These are phyloP conservation scores for Meloidogyne hapla DNA, from an alignment of 1,140 invertebrate genomes.

Conservation along the genomic window DNA sequence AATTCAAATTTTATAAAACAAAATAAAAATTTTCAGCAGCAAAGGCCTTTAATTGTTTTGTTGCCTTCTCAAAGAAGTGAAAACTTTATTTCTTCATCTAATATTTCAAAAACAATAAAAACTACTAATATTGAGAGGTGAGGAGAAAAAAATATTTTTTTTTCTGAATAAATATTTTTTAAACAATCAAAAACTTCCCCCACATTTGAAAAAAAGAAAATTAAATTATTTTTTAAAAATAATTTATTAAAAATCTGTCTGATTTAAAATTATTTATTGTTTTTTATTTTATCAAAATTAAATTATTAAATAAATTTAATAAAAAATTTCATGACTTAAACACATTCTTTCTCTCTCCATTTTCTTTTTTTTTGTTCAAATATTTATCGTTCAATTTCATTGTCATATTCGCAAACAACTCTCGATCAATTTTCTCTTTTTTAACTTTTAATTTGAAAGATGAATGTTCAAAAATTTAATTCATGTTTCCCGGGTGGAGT, in stretches of 20 bases:
- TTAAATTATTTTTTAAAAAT: too few relatives aligned
- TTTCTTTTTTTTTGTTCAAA: background rate
- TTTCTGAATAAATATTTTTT: too few relatives aligned
- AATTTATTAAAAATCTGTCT: too few relatives aligned
- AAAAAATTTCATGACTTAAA: too few relatives aligned
- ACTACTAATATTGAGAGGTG: background rate
- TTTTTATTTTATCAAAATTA: too few relatives aligned
- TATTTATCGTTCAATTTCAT: conserved; percentile 2
- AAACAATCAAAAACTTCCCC: too few relatives aligned
- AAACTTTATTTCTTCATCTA: background rate
- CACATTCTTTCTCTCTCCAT: background rate
- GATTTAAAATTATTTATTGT: too few relatives aligned
- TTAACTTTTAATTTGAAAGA: background rate
- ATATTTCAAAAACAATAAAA: background rate
- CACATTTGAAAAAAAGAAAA: too few relatives aligned
- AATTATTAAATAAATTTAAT: too few relatives aligned
- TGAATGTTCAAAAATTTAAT: background rate
- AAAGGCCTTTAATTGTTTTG: background rate
- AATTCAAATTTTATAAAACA: too few relatives aligned
- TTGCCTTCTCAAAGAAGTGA: background rate
- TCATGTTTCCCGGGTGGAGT: too few relatives aligned
- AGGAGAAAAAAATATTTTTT: too few relatives aligned
- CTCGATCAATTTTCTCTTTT: conserved; percentile 3
- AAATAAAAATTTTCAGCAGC: background rate
- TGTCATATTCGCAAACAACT: background rate